These are phyloP conservation scores for Myoxocephalus aenaeus DNA, from an alignment of 2,797 vertebrate species.

Conservation along the genomic window DNA sequence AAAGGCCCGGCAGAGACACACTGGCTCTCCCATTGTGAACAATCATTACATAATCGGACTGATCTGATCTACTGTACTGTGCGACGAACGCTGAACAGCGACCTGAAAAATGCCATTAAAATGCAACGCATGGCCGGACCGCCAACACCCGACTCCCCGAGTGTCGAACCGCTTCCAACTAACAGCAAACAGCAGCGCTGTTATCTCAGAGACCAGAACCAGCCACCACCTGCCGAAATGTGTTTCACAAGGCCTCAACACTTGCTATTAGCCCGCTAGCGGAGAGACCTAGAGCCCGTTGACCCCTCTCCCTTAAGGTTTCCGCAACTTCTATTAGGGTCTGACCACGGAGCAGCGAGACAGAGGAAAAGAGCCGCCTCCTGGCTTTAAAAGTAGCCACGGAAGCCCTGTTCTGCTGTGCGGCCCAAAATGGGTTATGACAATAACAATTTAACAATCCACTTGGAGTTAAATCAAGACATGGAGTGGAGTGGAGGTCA, in stretches of 20 bases:
- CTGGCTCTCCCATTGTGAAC: slow-evolving; percentile 50
- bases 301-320: slow-evolving; percentile 48
- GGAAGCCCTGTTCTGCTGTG: slow-evolving; percentile 40
- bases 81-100: slow-evolving; percentile 51
- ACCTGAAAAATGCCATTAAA: slow-evolving; percentile 69
- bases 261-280: slow-evolving; percentile 23
- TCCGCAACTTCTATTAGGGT: slow-evolving; percentile 47
- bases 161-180: slow-evolving; percentile 12
- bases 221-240: slow-evolving; percentile 8
- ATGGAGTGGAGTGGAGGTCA: slow-evolving; percentile 49
- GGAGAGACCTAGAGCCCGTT: slow-evolving; percentile 38
- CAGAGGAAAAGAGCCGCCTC: slow-evolving; percentile 21
- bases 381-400: slow-evolving; percentile 25
- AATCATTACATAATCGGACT: slow-evolving; percentile 69
- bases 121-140: slow-evolving; percentile 62
- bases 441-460: slow-evolving; percentile 70
- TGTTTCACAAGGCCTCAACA: slow-evolving; percentile 37
- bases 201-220: slow-evolving; percentile 30
- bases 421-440: slow-evolving; percentile 61
- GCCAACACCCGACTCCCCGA: slow-evolving; percentile 12
- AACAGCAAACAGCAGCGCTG: slow-evolving; percentile 49
- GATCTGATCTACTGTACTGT: slow-evolving; percentile 54
- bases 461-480: slow-evolving; percentile 67
- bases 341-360: slow-evolving; percentile 41
- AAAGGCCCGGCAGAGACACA: slow-evolving; percentile 35